phyloP scores from a whole-genome alignment of 2,113 vertebrate species.

The Crotalus viridis region DNA sequence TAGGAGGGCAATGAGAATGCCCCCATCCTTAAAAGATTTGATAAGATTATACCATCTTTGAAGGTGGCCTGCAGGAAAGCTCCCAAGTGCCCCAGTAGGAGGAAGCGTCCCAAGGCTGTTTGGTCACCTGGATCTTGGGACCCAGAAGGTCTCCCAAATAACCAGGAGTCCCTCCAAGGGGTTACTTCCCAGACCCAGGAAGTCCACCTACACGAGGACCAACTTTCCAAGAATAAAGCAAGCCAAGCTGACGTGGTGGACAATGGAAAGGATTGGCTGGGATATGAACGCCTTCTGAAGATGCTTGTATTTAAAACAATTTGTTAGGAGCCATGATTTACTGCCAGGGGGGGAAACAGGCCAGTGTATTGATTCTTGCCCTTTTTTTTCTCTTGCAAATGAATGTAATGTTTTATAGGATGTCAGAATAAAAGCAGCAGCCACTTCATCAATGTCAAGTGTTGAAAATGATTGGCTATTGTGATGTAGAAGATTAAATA shows the following conservation, averaged over 20 bases:
- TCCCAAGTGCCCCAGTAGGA: background rate
- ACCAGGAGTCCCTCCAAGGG: fast-evolving
- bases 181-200: background rate
- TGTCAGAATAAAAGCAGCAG: constrained; percentile 83
- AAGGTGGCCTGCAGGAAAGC: background rate
- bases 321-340: constrained; percentile 80
- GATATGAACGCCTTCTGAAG: constrained; percentile 74
- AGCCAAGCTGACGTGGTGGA: constrained; percentile 53
- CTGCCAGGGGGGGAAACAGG: constrained; percentile 73
- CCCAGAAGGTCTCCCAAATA: background rate
- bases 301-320: constrained; percentile 80
- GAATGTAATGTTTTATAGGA: constrained; percentile 83
- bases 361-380: constrained; percentile 82
- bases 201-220: background rate
- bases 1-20: background rate
- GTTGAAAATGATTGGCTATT: constrained; percentile 84
- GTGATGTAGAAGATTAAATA: constrained; percentile 83
- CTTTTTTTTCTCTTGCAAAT: constrained; percentile 80
- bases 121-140: background rate
- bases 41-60: background rate
- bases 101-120: too few relatives aligned
- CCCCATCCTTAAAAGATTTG: background rate
- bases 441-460: constrained; percentile 84
- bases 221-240: background rate
- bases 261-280: constrained; percentile 54